These are phyloP conservation scores for Cyrtodaria siliqua DNA, from an alignment of 2,888 invertebrate genomes.

Conservation along the genomic window DNA sequence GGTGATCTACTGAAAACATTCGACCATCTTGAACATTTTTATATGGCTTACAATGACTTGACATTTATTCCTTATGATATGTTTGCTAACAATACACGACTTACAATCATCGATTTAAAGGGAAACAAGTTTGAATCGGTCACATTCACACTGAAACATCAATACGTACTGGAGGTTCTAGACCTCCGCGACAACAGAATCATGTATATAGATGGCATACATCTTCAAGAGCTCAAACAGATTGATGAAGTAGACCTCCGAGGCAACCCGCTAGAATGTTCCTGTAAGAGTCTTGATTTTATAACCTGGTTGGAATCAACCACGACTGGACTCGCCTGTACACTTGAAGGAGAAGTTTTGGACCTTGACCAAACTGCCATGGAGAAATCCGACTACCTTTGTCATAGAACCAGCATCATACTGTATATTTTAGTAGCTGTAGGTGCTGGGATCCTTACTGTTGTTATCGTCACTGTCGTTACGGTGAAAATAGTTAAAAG, in stretches of 20 bases:
- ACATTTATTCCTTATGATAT: neutral
- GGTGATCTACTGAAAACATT: neutral
- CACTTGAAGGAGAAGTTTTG: too few relatives aligned
- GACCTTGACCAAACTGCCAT: neutral
- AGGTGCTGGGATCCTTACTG: too few relatives aligned
- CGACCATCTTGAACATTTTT: neutral
- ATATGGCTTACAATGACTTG: neutral
- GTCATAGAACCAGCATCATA: too few relatives aligned
- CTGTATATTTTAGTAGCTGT: too few relatives aligned
- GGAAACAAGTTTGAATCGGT: neutral
- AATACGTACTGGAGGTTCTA: neutral
- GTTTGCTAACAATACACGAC: neutral
- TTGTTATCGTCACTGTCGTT: too few relatives aligned
- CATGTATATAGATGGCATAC: neutral
- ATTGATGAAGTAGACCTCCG: too few relatives aligned
- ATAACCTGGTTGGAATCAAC: neutral
- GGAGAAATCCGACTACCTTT: neutral
- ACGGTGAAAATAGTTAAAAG: too few relatives aligned
- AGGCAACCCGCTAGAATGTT: neutral
- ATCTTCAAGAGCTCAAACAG: too few relatives aligned
- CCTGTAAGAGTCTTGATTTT: neutral
- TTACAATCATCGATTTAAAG: neutral
- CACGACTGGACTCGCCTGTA: too few relatives aligned
- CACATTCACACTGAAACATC: neutral
- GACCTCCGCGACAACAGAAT: neutral